Evolutionary conservation across 1,140 invertebrate species (phyloP), one percentile per base, ranked within the genome.

Genomic region (Heliconius eleuchia): DNA sequence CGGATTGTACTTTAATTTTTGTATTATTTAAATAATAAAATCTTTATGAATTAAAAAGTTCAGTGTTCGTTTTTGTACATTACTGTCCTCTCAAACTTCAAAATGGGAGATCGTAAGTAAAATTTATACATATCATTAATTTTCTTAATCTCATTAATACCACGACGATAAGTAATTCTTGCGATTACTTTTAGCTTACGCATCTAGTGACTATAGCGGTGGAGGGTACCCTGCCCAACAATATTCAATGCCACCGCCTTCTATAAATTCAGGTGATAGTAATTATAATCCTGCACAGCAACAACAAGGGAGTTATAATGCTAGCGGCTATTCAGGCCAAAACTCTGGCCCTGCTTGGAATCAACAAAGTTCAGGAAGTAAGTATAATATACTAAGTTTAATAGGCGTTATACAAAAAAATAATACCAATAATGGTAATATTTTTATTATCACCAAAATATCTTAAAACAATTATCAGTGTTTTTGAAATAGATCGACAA

Each of bases 171-270:
- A 74, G 71, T 30, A 74, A 39, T 50, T 37, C 39, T 60, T 76
- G 11, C 19, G 39, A 16, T 76, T 42, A 71, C 46, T 87, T 87
- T 70, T 81, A 92, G 91, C 88, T 78, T 91, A 91, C 83, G 83
- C 85, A 46, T 87, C 89, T 50, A 85, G 87, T 71, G 90, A 91
- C 84, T 92, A 92, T 82, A 88, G 86, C 77, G 85, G 90, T 39
- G 87, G 89, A 79, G 91, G 91, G 70, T 92, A 92, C 83, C 87
- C 89, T 34, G 82, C 88, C 71, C 92, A 91, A 82, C 92, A 91
- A 82, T 94, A 92, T 88, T 92, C 92, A 23, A 88, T 94, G 81
- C 92, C 92, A 34, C 92, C 92, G 34, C 92, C 92, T 13, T 77
- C 89, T 60, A 79, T 90, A 79, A 83, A 85, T 76, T 88, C 91